Evolutionary conservation across 2,888 invertebrate genomes (phyloP).

Genomic region (Erebia ligea): DNA sequence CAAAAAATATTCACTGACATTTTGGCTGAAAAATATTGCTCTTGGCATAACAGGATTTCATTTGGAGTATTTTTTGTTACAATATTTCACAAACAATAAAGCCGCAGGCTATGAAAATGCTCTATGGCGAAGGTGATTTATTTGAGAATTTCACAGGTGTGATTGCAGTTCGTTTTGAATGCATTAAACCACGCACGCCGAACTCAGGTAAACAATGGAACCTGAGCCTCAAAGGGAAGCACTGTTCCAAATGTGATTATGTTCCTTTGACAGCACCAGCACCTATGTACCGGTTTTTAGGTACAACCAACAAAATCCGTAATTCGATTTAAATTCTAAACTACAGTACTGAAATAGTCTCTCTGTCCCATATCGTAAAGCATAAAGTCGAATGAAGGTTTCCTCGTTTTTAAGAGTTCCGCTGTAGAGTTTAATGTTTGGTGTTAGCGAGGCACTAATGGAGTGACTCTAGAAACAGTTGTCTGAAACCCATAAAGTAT

Average conservation of each 20-base stretch:
- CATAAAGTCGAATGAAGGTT: not conserved
- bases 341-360: not conserved
- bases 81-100: not conserved
- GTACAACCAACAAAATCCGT: conserved; percentile 3
- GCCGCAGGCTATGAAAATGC: not conserved
- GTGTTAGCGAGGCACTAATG: conserved; percentile 20
- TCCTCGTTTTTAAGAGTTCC: not conserved
- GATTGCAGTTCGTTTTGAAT: conserved; percentile 8
- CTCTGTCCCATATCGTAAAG: not conserved
- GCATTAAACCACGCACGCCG: conserved; percentile 15
- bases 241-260: conserved; percentile 31
- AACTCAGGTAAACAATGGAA: conserved; percentile 25
- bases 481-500: conserved; percentile 21
- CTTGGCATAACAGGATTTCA: not conserved
- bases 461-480: conserved; percentile 25
- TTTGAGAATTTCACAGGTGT: conserved; percentile 9
- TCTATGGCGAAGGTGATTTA: conserved; percentile 5
- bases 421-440: conserved; percentile 4
- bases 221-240: conserved; percentile 20
- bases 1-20: not conserved
- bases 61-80: not conserved
- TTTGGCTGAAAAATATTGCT: not conserved
- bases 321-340: conserved; percentile 1
- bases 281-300: conserved; percentile 16
- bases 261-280: conserved; percentile 32